Conservation (phyloP, 2,113 vertebrate species). For the Ardeotis arabs region DNA sequence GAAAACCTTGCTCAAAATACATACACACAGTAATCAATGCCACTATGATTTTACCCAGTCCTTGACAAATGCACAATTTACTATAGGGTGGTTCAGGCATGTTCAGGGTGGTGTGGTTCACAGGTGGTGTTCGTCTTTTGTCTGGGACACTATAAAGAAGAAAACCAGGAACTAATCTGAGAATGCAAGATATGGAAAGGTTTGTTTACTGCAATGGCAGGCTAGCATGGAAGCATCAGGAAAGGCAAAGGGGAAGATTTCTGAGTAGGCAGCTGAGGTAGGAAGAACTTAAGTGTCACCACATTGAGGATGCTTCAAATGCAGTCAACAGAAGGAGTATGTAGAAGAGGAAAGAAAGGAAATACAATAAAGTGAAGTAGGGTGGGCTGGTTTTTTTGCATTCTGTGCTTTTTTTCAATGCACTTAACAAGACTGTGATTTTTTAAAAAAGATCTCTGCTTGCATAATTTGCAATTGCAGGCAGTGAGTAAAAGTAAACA, state of each 20-base stretch:
- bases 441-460: background rate
- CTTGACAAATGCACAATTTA: background rate
- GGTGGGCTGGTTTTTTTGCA: background rate
- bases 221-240: background rate
- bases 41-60: background rate
- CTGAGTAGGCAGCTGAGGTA: background rate
- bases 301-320: background rate
- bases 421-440: background rate
- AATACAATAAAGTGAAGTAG: background rate
- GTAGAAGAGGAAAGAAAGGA: background rate
- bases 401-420: background rate
- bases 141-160: background rate
- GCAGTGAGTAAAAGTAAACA: background rate
- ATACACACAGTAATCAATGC: background rate
- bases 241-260: background rate
- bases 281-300: background rate
- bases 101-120: background rate
- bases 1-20: background rate
- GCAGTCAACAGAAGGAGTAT: background rate
- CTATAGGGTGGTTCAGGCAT: background rate
- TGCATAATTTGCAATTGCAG: background rate
- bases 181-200: background rate
- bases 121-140: background rate
- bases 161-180: background rate
- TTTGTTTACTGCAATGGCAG: background rate